Base-by-base conservation (phyloP, 2,113 vertebrate genomes). In the Nycticryphes semicollaris region DNA sequence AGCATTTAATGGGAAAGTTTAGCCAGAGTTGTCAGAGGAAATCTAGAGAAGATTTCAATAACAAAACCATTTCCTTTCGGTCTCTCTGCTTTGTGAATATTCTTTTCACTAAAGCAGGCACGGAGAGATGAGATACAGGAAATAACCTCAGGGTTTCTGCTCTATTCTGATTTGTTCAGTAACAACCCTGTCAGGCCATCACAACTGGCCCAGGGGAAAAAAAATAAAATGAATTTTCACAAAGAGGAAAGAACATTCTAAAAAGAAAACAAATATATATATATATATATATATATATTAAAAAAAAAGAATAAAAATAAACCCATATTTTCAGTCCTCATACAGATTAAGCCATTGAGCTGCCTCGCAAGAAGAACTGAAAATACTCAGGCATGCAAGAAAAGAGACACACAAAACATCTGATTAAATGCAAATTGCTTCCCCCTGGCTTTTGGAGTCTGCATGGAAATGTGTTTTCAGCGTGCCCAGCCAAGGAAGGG, bases 361-460 rank as follows among this genome's bases (percentile, higher is more conserved):
- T 6, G 41, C 25, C 43, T 63, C 57, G 56, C 20, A 66, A 69
- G 31, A 72, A 53, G 59, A 84, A 60, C 50, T 2, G 12, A 37
- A 56, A 91, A 30, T 3, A 13, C 28, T 78, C 57, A 62, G 70
- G 3, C 14, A 6, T 9, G 27, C 30, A 37, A 66, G 20, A 68
- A 77, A 4, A 73, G 39, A 56, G 7, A 39, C 27, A 43, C 21
- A 72, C n/a, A 81, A 70, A 67, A 2, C 27, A 56, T 16, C 45
- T 72, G 72, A 85, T 80, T 54, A 76, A 76, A 91, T 51, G 59
- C 43, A 86, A 74, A 86, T 24, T 66, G 50, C 33, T 76, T 57
- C 59, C 53, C 82, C 67, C 31, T 9, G 28, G 57, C 67, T 69
- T 54, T 33, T n/a, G 50, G 24, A 80, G 28, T 28, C 53, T 25